Evolutionary conservation across 2,888 invertebrate genomes (phyloP).

Genomic region (Monoplex corrugatus): DNA sequence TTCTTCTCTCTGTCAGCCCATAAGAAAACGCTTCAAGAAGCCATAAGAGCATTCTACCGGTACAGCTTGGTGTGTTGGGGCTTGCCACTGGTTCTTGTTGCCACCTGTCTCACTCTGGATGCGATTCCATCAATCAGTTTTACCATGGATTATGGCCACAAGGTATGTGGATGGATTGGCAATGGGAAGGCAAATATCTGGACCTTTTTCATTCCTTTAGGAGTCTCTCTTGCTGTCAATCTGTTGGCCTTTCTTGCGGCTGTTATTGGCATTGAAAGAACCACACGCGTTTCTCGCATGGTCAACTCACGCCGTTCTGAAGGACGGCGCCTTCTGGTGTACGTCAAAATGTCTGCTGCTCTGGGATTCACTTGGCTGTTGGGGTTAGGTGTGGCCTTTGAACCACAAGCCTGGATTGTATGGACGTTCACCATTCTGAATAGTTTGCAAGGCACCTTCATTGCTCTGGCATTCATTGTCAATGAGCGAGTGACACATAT

Average conservation of each 20-base stretch:
- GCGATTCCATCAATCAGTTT: background rate
- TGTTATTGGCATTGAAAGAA: constrained; percentile 48
- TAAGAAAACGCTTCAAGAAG: constrained; percentile 24
- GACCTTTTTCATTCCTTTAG: constrained; percentile 40
- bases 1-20: constrained; percentile 37
- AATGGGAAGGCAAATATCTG: constrained; percentile 25
- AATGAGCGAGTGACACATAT: constrained; percentile 11
- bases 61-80: constrained; percentile 37
- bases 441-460: constrained; percentile 52
- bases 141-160: constrained; percentile 45
- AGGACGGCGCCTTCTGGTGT: constrained; percentile 40
- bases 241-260: constrained; percentile 41
- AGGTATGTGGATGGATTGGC: constrained; percentile 36
- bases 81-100: constrained; percentile 33
- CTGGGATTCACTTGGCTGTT: constrained; percentile 51
- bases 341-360: constrained; percentile 48
- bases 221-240: constrained; percentile 36
- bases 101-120: constrained; percentile 42
- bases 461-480: constrained; percentile 46
- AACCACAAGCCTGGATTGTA: constrained; percentile 28
- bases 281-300: background rate
- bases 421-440: constrained; percentile 41
- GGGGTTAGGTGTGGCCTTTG: constrained; percentile 39
- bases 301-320: constrained; percentile 27
- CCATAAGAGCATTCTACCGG: background rate